A percentile compares a stretch with the other conserved stretches of the same genome.
Conservation (phyloP, 2,797 vertebrate species). For the Pantherophis vulpinus region DNA sequence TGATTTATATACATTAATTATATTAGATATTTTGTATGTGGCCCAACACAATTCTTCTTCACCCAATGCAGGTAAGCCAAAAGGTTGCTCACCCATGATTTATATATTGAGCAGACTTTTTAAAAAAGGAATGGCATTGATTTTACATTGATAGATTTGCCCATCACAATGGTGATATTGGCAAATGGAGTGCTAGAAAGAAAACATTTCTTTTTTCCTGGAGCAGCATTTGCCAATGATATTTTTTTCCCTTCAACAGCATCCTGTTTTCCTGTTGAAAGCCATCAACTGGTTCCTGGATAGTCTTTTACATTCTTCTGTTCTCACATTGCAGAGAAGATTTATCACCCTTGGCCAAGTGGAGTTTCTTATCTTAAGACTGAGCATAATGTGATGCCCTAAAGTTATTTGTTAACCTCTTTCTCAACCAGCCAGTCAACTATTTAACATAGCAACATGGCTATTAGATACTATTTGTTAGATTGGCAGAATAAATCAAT, state of each 20-base stretch:
- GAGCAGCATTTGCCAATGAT: not conserved
- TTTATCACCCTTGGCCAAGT: constrained; percentile 38
- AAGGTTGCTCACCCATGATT: not conserved
- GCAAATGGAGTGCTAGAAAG: not conserved
- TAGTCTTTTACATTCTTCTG: constrained; percentile 32
- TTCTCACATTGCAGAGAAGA: constrained; percentile 2
- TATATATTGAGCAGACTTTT: not conserved
- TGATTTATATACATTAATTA: not conserved
- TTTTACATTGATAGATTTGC: not conserved
- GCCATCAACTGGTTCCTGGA: not conserved
- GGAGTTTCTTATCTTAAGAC: constrained; percentile 35
- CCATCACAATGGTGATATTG: not conserved
- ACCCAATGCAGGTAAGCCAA: not conserved
- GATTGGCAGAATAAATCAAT: constrained; percentile 4
- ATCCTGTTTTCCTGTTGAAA: constrained; percentile 26
- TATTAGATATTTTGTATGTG: not conserved
- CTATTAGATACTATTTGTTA: constrained; percentile 6
- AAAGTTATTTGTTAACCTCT: not conserved
- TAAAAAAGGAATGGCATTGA: not conserved
- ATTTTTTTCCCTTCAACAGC: not conserved
- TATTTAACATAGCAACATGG: constrained; percentile 16
- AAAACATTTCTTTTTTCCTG: not conserved
- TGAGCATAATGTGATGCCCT: constrained; percentile 13
- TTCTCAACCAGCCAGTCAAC: not conserved
- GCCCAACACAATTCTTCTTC: not conserved